Evolutionary conservation across 2,888 invertebrate species (phyloP), one percentile per base, ranked within the genome.

Genomic region (Zaprionus lineosus): DNA sequence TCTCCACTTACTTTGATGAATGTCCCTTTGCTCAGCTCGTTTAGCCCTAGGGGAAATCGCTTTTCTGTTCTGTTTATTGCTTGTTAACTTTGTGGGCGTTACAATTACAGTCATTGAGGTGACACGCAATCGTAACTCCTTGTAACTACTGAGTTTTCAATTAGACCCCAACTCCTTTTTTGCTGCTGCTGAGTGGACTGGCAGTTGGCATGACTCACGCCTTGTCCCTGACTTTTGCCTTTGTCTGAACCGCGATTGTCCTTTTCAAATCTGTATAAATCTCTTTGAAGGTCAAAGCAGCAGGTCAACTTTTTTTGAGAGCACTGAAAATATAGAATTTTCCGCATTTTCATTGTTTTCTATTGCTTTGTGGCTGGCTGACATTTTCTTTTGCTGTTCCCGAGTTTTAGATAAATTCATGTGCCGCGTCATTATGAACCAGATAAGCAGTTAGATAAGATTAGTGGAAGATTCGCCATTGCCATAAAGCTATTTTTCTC

Each of bases 381-480:
- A n/a, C n/a, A n/a, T n/a, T n/a, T n/a, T n/a, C n/a, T n/a, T n/a
- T n/a, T n/a, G n/a, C n/a, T n/a, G n/a, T n/a, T n/a, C 4, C 2
- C 5, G 11, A 34, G 18, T 34, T 28, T 33, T 33, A 33, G 52
- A 43, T 58, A 55, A 58, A 21, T 48, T 19, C 15, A 2, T 19
- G 2, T 11, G 18, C 15, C 31, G 15, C 19, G 12, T 18, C 19
- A 34, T 3, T 26, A 31, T 12, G 19, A 36, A 18, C 18, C 21
- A 56, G 58, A 73, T 60, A 76, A 64, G 52, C 9, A 9, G 39
- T 31, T 24, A 33, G 63, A 65, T 64, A 65, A 79, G 72, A 75
- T 79, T 60, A 29, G 15, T 19, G 26, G 18, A 5, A 43, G 28
- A 60, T 7, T n/a, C n/a, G n/a, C n/a, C n/a, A n/a, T n/a, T n/a